These are phyloP conservation scores for Crax fasciolata DNA, from an alignment of 2,797 vertebrate genomes.

Conservation along the genomic window DNA sequence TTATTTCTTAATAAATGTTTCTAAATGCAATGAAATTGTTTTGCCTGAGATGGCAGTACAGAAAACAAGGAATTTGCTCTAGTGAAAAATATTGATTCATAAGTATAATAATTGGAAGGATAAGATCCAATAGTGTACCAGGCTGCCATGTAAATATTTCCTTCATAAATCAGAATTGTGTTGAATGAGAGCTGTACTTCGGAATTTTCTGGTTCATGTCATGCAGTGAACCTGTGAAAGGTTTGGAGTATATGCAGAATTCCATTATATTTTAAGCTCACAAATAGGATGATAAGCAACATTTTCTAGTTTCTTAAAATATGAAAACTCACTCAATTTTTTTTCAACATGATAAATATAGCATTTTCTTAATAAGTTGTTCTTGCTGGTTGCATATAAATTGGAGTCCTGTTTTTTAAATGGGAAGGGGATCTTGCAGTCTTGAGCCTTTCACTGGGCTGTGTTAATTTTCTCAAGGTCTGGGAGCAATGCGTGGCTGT, in stretches of 20 bases:
- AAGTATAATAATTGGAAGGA: not conserved
- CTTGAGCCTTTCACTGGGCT: not conserved
- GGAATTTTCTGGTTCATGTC: not conserved
- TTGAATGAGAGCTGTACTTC: not conserved
- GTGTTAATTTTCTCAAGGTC: not conserved
- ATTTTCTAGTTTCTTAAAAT: not conserved
- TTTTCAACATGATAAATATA: not conserved
- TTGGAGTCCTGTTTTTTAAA: not conserved
- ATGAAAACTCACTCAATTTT: not conserved
- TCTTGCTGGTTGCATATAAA: not conserved
- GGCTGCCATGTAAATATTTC: not conserved
- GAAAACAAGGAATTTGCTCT: not conserved
- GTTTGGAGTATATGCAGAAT: not conserved
- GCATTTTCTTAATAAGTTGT: not conserved
- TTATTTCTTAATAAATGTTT: slow-evolving; percentile 35
- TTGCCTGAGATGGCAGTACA: not conserved
- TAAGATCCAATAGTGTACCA: not conserved
- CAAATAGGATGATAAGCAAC: not conserved
- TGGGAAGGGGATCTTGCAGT: not conserved
- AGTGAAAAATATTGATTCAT: slow-evolving; percentile 16
- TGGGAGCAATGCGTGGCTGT: not conserved
- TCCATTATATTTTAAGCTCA: not conserved
- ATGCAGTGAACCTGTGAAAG: not conserved
- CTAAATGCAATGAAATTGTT: not conserved
- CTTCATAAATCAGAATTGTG: not conserved